Conservation (phyloP, 2,797 vertebrate genomes). For the Trachops cirrhosus region DNA sequence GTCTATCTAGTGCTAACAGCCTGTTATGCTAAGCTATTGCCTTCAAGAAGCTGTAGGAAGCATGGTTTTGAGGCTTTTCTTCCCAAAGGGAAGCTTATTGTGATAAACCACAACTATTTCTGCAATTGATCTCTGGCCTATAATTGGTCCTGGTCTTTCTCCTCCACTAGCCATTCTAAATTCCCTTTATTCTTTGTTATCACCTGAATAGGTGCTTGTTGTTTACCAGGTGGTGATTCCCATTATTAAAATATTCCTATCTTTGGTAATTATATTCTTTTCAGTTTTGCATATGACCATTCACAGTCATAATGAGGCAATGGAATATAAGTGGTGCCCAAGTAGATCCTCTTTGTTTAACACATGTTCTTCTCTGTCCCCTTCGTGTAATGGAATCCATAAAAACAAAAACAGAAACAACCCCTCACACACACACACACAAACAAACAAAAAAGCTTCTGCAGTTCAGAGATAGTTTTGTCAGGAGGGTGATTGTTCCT, state of each 20-base stretch:
- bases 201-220: neutral
- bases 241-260: neutral
- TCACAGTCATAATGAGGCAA: neutral
- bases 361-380: neutral
- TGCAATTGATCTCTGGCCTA: neutral
- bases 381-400: neutral
- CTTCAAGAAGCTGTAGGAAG: neutral
- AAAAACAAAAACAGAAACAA: neutral
- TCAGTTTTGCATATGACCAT: neutral
- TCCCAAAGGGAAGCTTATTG: neutral
- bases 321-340: neutral
- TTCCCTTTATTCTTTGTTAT: neutral
- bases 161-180: neutral
- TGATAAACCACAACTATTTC: neutral
- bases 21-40: neutral
- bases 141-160: neutral
- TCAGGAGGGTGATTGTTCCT: neutral
- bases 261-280: neutral
- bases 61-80: neutral
- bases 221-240: neutral
- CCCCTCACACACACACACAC: neutral
- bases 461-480: neutral
- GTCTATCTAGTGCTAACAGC: neutral
- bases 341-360: neutral
- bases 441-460: neutral